A percentile compares a stretch with the other conserved stretches of the same genome.
phyloP scores from a whole-genome alignment of 1,140 invertebrate genomes.

The Uloborus diversus region DNA sequence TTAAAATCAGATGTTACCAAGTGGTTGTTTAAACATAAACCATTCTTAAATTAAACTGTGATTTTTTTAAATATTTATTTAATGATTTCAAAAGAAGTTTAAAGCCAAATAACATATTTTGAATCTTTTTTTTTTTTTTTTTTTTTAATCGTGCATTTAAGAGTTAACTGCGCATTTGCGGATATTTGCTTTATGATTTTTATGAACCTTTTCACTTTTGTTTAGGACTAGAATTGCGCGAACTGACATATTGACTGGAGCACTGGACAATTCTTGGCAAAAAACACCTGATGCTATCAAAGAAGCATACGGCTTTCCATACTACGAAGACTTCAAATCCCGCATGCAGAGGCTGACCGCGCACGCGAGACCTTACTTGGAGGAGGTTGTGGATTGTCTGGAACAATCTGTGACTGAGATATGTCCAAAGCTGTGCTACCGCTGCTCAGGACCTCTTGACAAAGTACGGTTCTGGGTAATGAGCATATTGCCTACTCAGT shows the following conservation, averaged over 20 bases:
- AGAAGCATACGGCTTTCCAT: constrained; percentile 64
- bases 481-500: constrained; percentile 40
- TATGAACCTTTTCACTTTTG: background rate
- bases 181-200: background rate
- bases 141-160: background rate
- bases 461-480: constrained; percentile 55
- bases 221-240: constrained; percentile 63
- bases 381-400: constrained; percentile 64
- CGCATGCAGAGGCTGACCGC: constrained; percentile 48
- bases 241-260: constrained; percentile 58
- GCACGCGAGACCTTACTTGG: constrained; percentile 59
- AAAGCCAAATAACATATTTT: too few relatives aligned
- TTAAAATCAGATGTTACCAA: too few relatives aligned
- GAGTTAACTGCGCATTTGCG: background rate
- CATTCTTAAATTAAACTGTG: too few relatives aligned
- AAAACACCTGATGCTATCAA: constrained; percentile 62
- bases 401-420: constrained; percentile 63
- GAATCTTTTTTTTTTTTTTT: too few relatives aligned
- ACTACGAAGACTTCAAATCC: constrained; percentile 64
- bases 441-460: constrained; percentile 36
- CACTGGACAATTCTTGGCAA: constrained; percentile 63
- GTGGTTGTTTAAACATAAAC: too few relatives aligned
- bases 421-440: constrained; percentile 58
- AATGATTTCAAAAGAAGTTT: too few relatives aligned
- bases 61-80: too few relatives aligned